Evolutionary conservation across 2,888 invertebrate species (phyloP), one percentile per base, ranked within the genome.

Genomic region (Troilus luridus): DNA sequence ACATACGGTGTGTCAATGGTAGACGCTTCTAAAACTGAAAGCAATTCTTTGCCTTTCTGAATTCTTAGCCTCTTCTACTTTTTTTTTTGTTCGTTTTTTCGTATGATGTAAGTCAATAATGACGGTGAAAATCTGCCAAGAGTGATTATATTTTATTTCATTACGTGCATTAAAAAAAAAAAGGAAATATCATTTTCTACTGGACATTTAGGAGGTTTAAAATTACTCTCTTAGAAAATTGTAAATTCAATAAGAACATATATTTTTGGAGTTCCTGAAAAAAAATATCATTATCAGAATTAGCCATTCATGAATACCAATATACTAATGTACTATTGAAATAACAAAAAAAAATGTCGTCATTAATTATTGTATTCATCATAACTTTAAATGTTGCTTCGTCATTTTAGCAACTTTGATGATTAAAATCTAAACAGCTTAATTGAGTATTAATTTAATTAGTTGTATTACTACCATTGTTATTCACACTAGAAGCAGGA

Each of bases 121-220:
- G 85, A 10, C n/a, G 85, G 85, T 56, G 85, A 85, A 85, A 85
- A 85, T 56, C 85, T 85, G 56, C 85, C 85, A 56, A 9, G 56
- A 56, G 56, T 54, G 85, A 56, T 81, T 72, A 27, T 72, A 27
- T 27, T 72, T 72, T 27, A 17, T 72, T 27, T 72, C 72, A 27
- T 27, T 17, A 27, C 1, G 27, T 17, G 12, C 12, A 27, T 6
- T 14, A 17, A 72, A 72, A 72, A 64, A 64, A 67, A 67, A 67
- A 12, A 21, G 7, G n/a, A 27, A 24, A 72, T 27, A 72, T 41
- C 2, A 12, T 67, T 21, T 5, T 72, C 14, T 8, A 27, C 8
- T 27, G 17, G 24, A 24, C 14, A 72, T 72, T 72, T 17, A 27
- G 6, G 2, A 24, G 6, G 21, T 24, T 1, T 24, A 19, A 67